Conservation (phyloP, 2,888 invertebrate species). For the Agrotis segetum region DNA sequence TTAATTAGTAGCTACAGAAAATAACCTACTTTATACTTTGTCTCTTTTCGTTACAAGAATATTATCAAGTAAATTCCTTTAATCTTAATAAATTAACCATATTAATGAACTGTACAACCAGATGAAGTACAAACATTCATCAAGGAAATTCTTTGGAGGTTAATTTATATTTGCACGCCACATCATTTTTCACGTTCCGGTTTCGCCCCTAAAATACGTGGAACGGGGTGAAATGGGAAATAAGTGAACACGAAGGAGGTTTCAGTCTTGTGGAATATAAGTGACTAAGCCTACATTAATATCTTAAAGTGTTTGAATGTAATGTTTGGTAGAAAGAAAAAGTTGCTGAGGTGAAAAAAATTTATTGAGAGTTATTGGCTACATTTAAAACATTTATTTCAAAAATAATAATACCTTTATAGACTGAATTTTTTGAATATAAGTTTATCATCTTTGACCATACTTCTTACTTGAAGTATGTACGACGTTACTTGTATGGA, state of each 20-base stretch:
- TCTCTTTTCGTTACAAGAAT: neutral
- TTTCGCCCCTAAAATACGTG: constrained; percentile 5
- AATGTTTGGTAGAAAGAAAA: too few species aligned
- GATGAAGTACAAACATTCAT: constrained; percentile 17
- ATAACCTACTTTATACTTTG: neutral
- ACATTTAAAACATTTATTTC: too few species aligned
- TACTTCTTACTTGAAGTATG: too few species aligned
- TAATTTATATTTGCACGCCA: constrained; percentile 33
- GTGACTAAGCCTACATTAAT: neutral
- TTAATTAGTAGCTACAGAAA: neutral
- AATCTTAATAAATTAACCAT: constrained; percentile 16
- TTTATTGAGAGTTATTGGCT: too few species aligned
- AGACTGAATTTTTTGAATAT: too few species aligned
- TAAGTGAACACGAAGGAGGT: constrained; percentile 1
- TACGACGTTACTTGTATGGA: too few species aligned
- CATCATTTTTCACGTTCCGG: constrained; percentile 33
- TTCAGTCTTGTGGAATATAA: constrained; percentile 2
- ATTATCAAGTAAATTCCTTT: neutral
- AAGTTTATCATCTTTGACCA: too few species aligned
- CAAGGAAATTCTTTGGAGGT: constrained; percentile 12
- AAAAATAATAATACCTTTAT: too few species aligned
- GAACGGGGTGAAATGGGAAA: constrained; percentile 14
- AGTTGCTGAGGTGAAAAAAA: too few species aligned
- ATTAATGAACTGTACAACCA: neutral
- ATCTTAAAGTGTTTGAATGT: too few species aligned